Base-by-base conservation (phyloP, 2,888 invertebrate species). In the Tenthredo livida region DNA sequence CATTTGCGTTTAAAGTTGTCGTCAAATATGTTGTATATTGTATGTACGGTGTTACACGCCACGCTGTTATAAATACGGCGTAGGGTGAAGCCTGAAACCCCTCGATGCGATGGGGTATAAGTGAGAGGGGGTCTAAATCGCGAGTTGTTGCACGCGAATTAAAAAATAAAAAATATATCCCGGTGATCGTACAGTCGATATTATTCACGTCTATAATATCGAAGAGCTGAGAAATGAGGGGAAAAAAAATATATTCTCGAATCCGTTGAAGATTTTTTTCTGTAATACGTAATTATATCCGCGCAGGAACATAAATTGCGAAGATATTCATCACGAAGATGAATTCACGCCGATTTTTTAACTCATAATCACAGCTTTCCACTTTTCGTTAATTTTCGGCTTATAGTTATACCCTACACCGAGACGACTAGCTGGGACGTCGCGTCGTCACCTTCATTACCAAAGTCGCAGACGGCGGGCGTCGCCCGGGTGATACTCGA, bases 1-100 rank as follows among this genome's bases (percentile, higher is more conserved):
- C 82, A 82, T 82, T 85, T 54, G 67, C 37, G 58, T 85, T 72
- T 47, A 85, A 85, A 85, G 21, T 82, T 58, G 72, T 85, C 85
- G 54, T 54, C 54, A 70, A 85, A 50, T 65, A 33, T n/a, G 47
- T 75, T 17, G 17, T 80, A 15, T 80, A 78, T 40, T 80, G 17
- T 80, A 78, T 40, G 29, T 80, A 78, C 47, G 50, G 25, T 37
- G 54, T 47, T 47, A 72, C 37, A 54, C 47, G 37, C 50, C 37
- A 54, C 47, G 15, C 67, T n/a, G 70, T 83, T 58, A 78, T n/a
- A n/a, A n/a, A n/a, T 73, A 10, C 54, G 33, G 25, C 9, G 40
- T 15, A 61, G 40, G 15, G 21, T 61, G 61, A 40, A 58, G 87
- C 10, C 10, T 21, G 9, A 29, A 25, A 33, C 77, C 40, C 72